Evolutionary conservation across 2,113 vertebrate genomes (phyloP), one percentile per base, ranked within the genome.

Genomic region (Cyprinus carpio): DNA sequence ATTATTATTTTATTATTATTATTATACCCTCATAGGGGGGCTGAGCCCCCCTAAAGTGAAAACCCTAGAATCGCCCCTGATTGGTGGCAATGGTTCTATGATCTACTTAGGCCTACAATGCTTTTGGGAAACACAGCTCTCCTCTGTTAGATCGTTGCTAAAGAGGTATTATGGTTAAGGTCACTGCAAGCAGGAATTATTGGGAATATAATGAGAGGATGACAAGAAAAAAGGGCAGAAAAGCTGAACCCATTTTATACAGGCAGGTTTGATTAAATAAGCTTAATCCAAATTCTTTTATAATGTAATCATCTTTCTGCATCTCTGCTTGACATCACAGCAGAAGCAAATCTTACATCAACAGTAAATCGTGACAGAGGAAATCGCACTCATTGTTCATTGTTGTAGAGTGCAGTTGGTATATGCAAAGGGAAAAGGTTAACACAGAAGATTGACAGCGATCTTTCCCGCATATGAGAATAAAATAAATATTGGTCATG

Each of bases 371-470:
- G 79, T 58, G 34, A 78, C 75, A 40, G 40, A 31, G 75, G 40
- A 4, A 15, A 72, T 40, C 6, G 20, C 18, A 54, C 46, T 81
- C 43, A 67, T 40, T 67, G 37, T 46, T 64, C 58, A 27, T 43
- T 67, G 15, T 29, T 81, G 31, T 60, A 62, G 8, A 49, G 13
- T 15, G 54, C 29, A 11, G 18, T 31, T 20, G 27, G 46, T 81
- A 67, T 54, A 54, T 54, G 20, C 62, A 54, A 54, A 4, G 65
- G 40, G 34, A 34, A 75, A 88, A 84, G 62, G 86, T 80, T 71
- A 87, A 40, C 13, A 27, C 13, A 27, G 40, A 75, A 80, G 67
- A 43, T 76, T 88, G 84, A 75, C 69, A 40, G 67, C 25, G 67
- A 81, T 81, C 82, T 81, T 51, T 69, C 49, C 60, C 54, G 65